phyloP scores from a whole-genome alignment of 2,888 invertebrate genomes.

The Drosophila anceps region DNA sequence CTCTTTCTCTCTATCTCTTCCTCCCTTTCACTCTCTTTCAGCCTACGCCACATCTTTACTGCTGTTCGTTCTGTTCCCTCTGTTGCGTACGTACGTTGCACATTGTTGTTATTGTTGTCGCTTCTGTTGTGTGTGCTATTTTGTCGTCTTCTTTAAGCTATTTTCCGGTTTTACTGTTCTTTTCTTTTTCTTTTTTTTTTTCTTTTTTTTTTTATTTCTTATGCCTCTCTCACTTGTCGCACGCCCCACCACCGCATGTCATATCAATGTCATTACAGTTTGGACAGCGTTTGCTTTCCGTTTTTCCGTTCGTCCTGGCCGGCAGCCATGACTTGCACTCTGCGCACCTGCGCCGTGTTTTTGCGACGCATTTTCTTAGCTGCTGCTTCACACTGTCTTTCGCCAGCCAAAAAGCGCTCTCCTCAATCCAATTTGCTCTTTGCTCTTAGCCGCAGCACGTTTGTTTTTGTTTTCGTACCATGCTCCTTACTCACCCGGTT shows the following conservation, averaged over 20 bases:
- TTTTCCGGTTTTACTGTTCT: conserved; percentile 49
- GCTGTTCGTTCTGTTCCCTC: conserved; percentile 11
- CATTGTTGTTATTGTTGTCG: conserved; percentile 45
- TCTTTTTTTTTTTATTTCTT: background rate
- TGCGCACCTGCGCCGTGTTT: conserved; percentile 72
- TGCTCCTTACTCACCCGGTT: conserved; percentile 48
- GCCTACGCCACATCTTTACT: conserved; percentile 4
- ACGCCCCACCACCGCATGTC: conserved; percentile 16
- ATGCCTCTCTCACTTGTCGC: background rate
- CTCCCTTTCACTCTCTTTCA: conserved; percentile 1
- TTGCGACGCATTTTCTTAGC: conserved; percentile 73
- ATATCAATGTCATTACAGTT: conserved; percentile 11
- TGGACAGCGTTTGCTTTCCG: background rate
- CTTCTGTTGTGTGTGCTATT: conserved; percentile 31
- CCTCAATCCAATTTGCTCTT: conserved; percentile 21
- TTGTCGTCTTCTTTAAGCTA: conserved; percentile 7
- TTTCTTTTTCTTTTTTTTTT: background rate
- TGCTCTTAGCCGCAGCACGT: background rate
- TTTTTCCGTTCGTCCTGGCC: conserved; percentile 34
- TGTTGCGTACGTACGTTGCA: conserved; percentile 42
- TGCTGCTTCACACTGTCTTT: conserved; percentile 54
- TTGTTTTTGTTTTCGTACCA: conserved; percentile 42
- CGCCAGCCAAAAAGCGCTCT: conserved; percentile 37
- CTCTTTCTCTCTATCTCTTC: conserved; percentile 18
- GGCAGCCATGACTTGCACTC: conserved; percentile 43